Percentiles rank a stretch among this genome's conserved stretches.
phyloP scores from a whole-genome alignment of 2,888 invertebrate species.

The Chymomyza amoena region DNA sequence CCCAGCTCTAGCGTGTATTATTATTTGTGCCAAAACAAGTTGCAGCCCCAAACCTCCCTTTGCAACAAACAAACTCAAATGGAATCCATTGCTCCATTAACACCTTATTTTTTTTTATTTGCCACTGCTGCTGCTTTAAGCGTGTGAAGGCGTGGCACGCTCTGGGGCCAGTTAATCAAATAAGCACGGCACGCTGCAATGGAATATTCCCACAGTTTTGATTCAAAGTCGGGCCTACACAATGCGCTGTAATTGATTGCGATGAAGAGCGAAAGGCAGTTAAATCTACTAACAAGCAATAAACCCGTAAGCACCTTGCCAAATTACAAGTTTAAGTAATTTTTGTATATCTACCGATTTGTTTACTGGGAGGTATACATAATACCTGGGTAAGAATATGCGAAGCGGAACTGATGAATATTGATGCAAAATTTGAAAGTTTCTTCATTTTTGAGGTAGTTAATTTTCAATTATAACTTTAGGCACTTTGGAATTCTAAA shows the following conservation, averaged over 20 bases:
- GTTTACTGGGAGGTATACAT: neutral
- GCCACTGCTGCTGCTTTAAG: neutral
- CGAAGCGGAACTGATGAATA: too few species aligned
- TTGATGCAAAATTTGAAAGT: too few species aligned
- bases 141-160: neutral
- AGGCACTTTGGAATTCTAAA: too few species aligned
- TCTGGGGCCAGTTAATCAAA: neutral
- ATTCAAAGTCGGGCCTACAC: slow-evolving; percentile 35
- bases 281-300: slow-evolving; percentile 12
- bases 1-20: neutral
- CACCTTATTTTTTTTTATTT: slow-evolving; percentile 39
- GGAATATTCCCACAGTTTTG: slow-evolving; percentile 67
- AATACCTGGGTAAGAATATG: neutral
- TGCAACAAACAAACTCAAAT: slow-evolving; percentile 36
- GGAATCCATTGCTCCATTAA: slow-evolving; percentile 60
- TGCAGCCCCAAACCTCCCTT: slow-evolving; percentile 23
- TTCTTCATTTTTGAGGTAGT: too few species aligned
- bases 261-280: slow-evolving; percentile 27
- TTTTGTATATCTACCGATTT: neutral
- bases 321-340: slow-evolving; percentile 36
- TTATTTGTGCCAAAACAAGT: slow-evolving; percentile 44
- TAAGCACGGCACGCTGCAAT: slow-evolving; percentile 55
- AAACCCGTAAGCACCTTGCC: slow-evolving; percentile 39
- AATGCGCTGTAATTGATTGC: slow-evolving; percentile 49
- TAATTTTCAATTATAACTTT: too few species aligned